These are phyloP conservation scores for Tenthredo notha DNA, from an alignment of 2,888 invertebrate genomes.

Conservation along the genomic window DNA sequence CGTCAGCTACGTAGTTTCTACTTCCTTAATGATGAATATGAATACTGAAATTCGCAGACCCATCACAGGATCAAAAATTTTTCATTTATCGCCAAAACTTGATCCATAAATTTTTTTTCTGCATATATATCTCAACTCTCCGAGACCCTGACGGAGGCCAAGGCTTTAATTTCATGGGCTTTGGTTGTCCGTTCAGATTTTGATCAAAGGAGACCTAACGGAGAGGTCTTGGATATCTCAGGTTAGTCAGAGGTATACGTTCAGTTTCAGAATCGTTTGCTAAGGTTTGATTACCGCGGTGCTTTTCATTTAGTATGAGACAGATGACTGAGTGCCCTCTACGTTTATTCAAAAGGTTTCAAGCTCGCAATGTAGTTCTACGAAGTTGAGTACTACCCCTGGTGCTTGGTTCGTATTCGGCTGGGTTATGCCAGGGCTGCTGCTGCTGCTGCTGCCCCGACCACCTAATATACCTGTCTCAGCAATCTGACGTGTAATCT, in stretches of 20 bases:
- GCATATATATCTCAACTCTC: no score
- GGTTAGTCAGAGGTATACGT: not conserved
- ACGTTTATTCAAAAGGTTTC: slow-evolving; percentile 41
- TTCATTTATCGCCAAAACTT: not conserved
- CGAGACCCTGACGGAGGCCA: not conserved
- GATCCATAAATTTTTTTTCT: not conserved
- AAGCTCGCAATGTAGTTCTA: slow-evolving; percentile 30
- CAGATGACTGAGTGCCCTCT: slow-evolving; percentile 47
- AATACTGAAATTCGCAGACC: not conserved
- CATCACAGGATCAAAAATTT: not conserved
- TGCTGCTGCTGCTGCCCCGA: slow-evolving; percentile 3
- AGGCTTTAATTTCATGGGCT: not conserved
- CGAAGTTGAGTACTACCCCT: slow-evolving; percentile 26
- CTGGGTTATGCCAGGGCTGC: not conserved
- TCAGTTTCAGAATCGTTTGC: slow-evolving; percentile 31
- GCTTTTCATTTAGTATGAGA: slow-evolving; percentile 42
- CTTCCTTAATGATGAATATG: not conserved
- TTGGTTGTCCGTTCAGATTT: slow-evolving; percentile 17
- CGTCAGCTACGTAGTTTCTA: not conserved
- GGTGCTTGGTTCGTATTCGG: not conserved
- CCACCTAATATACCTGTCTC: slow-evolving; percentile 52
- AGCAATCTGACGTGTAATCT: slow-evolving; percentile 53
- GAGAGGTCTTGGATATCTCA: not conserved
- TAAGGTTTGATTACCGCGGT: slow-evolving; percentile 42
- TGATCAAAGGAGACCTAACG: slow-evolving; percentile 40